Percentiles rank a stretch among this genome's conserved stretches.
phyloP scores from a whole-genome alignment of 1,140 invertebrate genomes.

The Xylocopa sonorina region DNA sequence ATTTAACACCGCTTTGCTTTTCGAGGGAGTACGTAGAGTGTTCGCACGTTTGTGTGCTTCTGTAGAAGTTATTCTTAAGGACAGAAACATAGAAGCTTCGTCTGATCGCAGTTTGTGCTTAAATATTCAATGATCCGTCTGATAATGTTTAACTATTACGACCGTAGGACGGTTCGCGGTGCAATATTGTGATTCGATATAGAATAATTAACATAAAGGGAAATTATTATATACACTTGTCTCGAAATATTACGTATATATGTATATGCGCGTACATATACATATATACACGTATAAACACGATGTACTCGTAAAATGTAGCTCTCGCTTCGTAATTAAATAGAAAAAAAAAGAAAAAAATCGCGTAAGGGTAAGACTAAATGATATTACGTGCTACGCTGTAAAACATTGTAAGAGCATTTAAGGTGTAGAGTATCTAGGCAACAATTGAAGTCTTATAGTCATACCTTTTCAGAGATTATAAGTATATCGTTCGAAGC shows the following conservation, averaged over 20 bases:
- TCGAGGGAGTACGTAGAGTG: slow-evolving; percentile 32
- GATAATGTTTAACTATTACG: slow-evolving; percentile 19
- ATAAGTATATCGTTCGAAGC: slow-evolving; percentile 18
- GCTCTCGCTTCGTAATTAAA: slow-evolving; percentile 34
- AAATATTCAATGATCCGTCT: slow-evolving; percentile 47
- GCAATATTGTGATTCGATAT: slow-evolving; percentile 57
- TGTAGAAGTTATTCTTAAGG: slow-evolving; percentile 38
- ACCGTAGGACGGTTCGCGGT: slow-evolving; percentile 44
- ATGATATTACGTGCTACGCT: slow-evolving; percentile 33
- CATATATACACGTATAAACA: not conserved
- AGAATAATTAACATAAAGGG: slow-evolving; percentile 26
- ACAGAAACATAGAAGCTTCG: slow-evolving; percentile 27
- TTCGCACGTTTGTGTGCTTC: slow-evolving; percentile 23
- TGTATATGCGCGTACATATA: too few species aligned
- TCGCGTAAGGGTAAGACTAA: slow-evolving; percentile 50
- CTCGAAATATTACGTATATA: slow-evolving; percentile 29
- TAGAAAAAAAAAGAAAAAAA: not conserved
- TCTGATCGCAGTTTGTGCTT: slow-evolving; percentile 45
- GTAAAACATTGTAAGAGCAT: slow-evolving; percentile 48
- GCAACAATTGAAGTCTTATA: slow-evolving; percentile 10
- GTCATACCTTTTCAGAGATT: slow-evolving; percentile 19
- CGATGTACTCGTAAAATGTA: slow-evolving; percentile 16
- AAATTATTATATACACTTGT: slow-evolving; percentile 7
- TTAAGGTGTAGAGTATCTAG: slow-evolving; percentile 40
- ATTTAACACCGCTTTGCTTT: slow-evolving; percentile 42